These are phyloP conservation scores for Eristalis pertinax DNA, from an alignment of 2,888 invertebrate genomes.

Conservation along the genomic window DNA sequence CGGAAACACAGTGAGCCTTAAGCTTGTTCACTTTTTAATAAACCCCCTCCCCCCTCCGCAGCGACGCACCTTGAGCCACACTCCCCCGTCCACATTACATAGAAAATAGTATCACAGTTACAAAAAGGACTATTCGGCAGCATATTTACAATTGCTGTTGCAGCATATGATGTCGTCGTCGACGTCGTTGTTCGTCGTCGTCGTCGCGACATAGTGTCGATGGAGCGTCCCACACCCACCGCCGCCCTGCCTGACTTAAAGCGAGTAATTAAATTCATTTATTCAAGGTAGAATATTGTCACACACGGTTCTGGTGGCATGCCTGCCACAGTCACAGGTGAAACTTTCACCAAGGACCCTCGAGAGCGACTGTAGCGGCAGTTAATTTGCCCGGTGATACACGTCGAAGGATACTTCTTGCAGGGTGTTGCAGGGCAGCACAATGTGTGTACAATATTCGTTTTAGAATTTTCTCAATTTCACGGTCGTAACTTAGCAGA, in stretches of 20 bases:
- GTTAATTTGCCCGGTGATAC: background rate
- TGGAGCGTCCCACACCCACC: background rate
- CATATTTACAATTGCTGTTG: constrained; percentile 26
- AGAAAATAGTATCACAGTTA: background rate
- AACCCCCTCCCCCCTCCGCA: background rate
- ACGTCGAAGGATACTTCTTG: background rate
- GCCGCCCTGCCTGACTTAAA: background rate
- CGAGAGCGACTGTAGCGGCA: background rate
- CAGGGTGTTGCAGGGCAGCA: background rate
- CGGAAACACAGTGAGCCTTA: background rate
- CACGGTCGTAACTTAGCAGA: background rate
- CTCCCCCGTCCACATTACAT: background rate
- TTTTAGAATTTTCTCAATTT: background rate
- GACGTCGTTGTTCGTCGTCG: background rate
- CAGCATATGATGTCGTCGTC: background rate
- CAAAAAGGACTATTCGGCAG: constrained; percentile 15
- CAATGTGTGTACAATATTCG: background rate
- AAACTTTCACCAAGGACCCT: background rate
- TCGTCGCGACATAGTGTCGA: background rate
- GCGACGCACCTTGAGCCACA: background rate
- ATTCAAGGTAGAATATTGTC: background rate
- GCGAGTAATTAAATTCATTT: background rate
- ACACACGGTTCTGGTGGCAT: background rate
- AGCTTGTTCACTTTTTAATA: constrained; percentile 7
- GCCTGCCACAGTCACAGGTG: background rate